Conservation (phyloP, 2,888 invertebrate species). For the Deroplatys truncata region DNA sequence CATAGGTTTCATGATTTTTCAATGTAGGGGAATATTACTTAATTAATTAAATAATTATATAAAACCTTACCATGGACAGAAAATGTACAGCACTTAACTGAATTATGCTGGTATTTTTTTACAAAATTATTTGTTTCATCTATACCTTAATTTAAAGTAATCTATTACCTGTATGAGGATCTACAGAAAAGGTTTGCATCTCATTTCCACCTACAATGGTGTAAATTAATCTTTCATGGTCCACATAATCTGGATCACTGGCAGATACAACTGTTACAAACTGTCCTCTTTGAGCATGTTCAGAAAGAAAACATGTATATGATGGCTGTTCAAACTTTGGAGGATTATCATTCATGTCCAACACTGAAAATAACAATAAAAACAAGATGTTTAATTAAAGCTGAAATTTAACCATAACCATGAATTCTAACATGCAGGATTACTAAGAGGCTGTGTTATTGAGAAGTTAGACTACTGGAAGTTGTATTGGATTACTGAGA, state of each 20-base stretch:
- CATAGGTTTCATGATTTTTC: too few species aligned
- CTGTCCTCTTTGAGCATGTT: conserved; percentile 78
- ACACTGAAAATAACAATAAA: conserved; percentile 50
- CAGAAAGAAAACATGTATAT: conserved; percentile 72
- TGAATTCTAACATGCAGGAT: neutral
- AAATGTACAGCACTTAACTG: too few species aligned
- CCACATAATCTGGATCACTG: conserved; percentile 79
- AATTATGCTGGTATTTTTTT: too few species aligned
- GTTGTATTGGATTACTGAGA: too few species aligned
- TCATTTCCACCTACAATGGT: conserved; percentile 81
- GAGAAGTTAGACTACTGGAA: too few species aligned
- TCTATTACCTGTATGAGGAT: conserved; percentile 49
- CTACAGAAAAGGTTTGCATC: conserved; percentile 66
- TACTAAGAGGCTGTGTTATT: neutral
- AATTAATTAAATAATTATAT: too few species aligned
- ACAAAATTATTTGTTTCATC: neutral
- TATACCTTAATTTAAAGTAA: neutral
- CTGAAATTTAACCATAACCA: neutral
- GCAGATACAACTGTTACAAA: conserved; percentile 85
- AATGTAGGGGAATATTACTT: too few species aligned
- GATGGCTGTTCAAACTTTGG: conserved; percentile 80
- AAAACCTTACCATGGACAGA: too few species aligned
- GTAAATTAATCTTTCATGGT: conserved; percentile 69
- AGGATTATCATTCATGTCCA: conserved; percentile 88
- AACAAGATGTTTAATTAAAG: neutral